phyloP scores from a whole-genome alignment of 2,797 vertebrate species.

The Sebastes diploproa region DNA sequence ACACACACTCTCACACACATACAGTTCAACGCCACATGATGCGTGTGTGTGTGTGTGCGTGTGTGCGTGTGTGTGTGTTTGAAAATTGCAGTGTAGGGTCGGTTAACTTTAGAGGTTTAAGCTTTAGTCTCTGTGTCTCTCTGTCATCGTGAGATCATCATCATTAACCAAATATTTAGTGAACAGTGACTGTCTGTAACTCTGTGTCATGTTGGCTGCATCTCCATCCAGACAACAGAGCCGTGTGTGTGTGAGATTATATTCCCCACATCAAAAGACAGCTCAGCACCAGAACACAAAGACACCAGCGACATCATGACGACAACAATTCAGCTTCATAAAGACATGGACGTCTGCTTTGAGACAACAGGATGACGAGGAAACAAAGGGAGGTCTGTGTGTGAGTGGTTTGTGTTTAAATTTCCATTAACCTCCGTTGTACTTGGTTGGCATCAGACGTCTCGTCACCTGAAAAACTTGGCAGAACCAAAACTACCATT shows the following conservation, averaged over 20 bases:
- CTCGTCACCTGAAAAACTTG: background rate
- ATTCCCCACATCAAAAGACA: conserved; percentile 12
- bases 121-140: background rate
- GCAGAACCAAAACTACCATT: background rate
- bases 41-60: background rate
- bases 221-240: background rate
- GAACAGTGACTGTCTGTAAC: background rate
- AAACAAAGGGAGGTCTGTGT: background rate
- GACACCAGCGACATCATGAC: background rate
- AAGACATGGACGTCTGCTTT: background rate
- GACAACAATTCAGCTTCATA: background rate
- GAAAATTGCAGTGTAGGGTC: background rate
- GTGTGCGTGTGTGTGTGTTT: background rate
- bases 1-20: background rate
- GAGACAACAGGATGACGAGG: background rate
- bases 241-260: background rate
- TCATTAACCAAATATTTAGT: conserved; percentile 33
- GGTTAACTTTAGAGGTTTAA: background rate
- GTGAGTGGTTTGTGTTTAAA: background rate
- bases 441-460: background rate
- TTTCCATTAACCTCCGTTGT: background rate
- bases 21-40: background rate
- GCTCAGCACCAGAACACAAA: conserved; percentile 6
- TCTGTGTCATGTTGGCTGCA: conserved; percentile 32
- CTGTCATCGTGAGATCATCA: conserved; percentile 11